Conservation (phyloP, 2,113 vertebrate species). For the Barnardius zonarius region DNA sequence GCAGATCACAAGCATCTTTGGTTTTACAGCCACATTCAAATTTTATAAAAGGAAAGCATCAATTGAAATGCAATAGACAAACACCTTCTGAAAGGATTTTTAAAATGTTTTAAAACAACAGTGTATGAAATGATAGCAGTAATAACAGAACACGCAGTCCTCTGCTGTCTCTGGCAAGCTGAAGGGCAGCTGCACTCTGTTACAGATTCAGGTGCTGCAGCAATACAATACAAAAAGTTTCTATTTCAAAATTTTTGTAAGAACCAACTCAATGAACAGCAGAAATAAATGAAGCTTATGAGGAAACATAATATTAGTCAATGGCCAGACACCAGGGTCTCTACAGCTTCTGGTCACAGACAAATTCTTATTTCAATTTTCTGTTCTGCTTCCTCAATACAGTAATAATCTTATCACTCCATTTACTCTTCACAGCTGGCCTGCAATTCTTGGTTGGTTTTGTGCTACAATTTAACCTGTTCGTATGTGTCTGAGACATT, state of each 20-base stretch:
- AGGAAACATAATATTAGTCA: conserved; percentile 39
- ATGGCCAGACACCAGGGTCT: conserved; percentile 8
- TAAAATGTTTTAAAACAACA: neutral
- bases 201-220: neutral
- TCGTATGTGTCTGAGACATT: neutral
- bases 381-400: conserved; percentile 23
- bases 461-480: conserved; percentile 19
- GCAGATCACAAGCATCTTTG: neutral
- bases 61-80: neutral
- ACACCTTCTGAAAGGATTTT: neutral
- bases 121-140: neutral
- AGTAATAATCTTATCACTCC: conserved; percentile 31
- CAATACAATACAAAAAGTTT: neutral
- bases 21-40: neutral
- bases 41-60: neutral
- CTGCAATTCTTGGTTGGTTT: conserved; percentile 18
- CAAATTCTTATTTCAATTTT: conserved; percentile 18
- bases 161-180: neutral
- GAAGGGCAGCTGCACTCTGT: neutral
- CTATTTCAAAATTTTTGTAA: neutral
- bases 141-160: neutral
- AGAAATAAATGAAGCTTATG: conserved; percentile 31
- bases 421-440: conserved; percentile 25
- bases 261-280: neutral
- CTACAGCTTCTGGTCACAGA: conserved; percentile 25